phyloP scores from a whole-genome alignment of 2,113 vertebrate species.

The Sterrhoptilus dennistouni region DNA sequence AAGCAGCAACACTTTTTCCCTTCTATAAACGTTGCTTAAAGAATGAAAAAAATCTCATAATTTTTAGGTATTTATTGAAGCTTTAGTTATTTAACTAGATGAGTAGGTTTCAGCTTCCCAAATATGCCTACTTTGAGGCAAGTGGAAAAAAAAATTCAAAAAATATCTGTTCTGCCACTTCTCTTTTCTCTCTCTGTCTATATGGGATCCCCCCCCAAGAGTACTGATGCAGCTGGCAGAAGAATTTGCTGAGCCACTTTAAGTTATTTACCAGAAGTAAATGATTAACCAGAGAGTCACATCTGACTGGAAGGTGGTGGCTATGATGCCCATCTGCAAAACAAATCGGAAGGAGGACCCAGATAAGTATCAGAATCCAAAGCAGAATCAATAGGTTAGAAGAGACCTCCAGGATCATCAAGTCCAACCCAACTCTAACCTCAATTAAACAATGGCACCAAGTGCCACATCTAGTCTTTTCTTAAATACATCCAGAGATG shows the following conservation, averaged over 20 bases:
- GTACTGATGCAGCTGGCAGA: not conserved
- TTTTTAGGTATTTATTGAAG: not conserved
- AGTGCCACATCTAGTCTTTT: too few species aligned
- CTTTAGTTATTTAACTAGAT: not conserved
- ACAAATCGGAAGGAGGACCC: fast-evolving
- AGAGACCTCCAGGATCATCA: too few species aligned
- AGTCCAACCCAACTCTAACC: too few species aligned
- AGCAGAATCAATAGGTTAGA: too few species aligned
- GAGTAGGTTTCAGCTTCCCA: not conserved
- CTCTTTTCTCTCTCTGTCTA: not conserved
- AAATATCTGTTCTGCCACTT: fast-evolving
- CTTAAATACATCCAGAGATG: too few species aligned
- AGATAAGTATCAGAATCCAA: not conserved
- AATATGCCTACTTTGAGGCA: not conserved
- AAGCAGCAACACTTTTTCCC: not conserved
- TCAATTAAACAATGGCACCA: too few species aligned
- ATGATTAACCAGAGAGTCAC: not conserved
- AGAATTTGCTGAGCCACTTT: not conserved
- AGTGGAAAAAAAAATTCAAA: not conserved
- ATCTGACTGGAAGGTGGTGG: not conserved
- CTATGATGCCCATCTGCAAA: not conserved
- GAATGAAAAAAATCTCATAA: not conserved
- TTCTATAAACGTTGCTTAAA: not conserved
- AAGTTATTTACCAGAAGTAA: not conserved
- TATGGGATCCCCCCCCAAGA: too few species aligned